These are phyloP conservation scores for Takifugu ocellatus DNA, from an alignment of 2,797 vertebrate genomes.

Conservation along the genomic window DNA sequence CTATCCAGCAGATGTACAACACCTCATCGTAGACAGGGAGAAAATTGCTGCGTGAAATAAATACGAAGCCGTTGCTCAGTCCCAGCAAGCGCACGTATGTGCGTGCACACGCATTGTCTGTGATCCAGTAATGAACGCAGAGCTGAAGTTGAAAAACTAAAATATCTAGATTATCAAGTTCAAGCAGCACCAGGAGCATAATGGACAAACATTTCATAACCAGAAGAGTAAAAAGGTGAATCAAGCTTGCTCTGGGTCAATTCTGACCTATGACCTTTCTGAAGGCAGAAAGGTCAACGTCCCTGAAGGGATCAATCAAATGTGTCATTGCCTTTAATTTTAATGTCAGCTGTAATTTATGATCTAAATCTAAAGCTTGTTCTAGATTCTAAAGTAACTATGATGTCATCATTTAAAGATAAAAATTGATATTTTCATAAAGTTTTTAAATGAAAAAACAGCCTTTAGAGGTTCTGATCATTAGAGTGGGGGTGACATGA, in stretches of 20 bases:
- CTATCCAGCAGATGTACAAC: conserved; percentile 70
- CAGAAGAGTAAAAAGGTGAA: conserved; percentile 7
- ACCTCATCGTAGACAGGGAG: conserved; percentile 60
- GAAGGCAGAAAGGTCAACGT: neutral
- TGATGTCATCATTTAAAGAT: too few relatives aligned
- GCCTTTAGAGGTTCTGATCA: conserved; percentile 24
- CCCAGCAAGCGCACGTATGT: neutral
- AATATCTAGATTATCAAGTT: conserved; percentile 28
- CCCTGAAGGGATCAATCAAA: neutral
- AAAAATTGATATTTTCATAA: too few relatives aligned
- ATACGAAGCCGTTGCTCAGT: conserved; percentile 61
- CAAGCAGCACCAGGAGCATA: conserved; percentile 8
- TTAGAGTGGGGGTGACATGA: conserved; percentile 37
- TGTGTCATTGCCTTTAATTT: conserved; percentile 9
- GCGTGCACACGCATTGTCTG: conserved; percentile 11
- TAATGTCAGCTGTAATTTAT: conserved; percentile 9
- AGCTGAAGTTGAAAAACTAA: conserved; percentile 23
- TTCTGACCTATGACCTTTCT: conserved; percentile 21
- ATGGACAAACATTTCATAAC: conserved; percentile 7
- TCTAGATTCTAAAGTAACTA: too few relatives aligned
- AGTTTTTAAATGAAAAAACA: too few relatives aligned
- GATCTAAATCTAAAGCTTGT: neutral
- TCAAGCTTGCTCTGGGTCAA: neutral
- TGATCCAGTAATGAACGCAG: conserved; percentile 14
- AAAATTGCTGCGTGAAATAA: conserved; percentile 70